These are phyloP conservation scores for Pheosia gnoma DNA, from an alignment of 2,888 invertebrate species.

Conservation along the genomic window DNA sequence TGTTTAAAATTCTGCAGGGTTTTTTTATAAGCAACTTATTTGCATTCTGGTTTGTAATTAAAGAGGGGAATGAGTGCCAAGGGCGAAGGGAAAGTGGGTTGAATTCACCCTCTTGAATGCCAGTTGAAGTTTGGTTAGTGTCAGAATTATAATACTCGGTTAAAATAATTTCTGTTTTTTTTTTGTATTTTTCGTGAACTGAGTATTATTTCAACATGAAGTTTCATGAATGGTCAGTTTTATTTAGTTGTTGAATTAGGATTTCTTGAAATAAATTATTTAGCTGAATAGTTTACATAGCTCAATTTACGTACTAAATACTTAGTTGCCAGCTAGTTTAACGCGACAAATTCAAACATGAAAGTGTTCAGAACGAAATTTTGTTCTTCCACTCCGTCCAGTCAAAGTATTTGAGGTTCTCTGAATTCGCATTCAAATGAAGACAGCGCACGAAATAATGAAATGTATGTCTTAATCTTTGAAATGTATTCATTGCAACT, in stretches of 20 bases:
- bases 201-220: too few relatives aligned
- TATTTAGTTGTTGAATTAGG: too few relatives aligned
- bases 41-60: conserved; percentile 65
- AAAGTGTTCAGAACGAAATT: background rate
- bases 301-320: too few relatives aligned
- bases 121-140: conserved; percentile 20
- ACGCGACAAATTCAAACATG: background rate
- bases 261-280: too few relatives aligned
- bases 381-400: background rate
- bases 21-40: conserved; percentile 62
- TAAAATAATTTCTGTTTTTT: conserved; percentile 6
- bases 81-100: conserved; percentile 29
- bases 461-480: conserved; percentile 66
- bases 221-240: too few relatives aligned
- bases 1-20: conserved; percentile 50
- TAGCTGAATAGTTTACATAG: too few relatives aligned
- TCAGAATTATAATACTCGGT: conserved; percentile 16
- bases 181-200: background rate
- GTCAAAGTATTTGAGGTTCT: background rate
- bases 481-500: conserved; percentile 61
- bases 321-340: too few relatives aligned
- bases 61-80: conserved; percentile 40
- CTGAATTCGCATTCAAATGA: conserved; percentile 31
- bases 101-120: conserved; percentile 16
- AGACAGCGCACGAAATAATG: conserved; percentile 45